phyloP scores from a whole-genome alignment of 2,797 vertebrate species.

The Natrix natrix region DNA sequence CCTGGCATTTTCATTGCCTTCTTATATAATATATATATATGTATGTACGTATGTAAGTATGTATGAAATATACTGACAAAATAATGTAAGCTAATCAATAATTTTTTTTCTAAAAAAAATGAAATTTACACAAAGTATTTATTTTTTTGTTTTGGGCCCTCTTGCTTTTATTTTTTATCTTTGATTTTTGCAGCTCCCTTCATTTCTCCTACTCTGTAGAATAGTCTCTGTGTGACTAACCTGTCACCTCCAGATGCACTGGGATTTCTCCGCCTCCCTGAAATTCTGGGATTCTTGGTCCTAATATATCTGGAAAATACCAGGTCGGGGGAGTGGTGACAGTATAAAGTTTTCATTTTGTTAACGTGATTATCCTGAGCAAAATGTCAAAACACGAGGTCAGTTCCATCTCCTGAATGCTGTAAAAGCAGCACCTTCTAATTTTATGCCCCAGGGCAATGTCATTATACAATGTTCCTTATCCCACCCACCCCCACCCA shows the following conservation, averaged over 20 bases:
- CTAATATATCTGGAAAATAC: not conserved
- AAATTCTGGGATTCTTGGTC: not conserved
- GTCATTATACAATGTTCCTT: not conserved
- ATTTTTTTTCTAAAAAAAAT: constrained; percentile 77
- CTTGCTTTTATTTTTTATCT: constrained; percentile 75
- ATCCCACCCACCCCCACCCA: not conserved
- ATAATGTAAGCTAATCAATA: constrained; percentile 85
- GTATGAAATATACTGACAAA: constrained; percentile 79
- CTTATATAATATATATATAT: constrained; percentile 65
- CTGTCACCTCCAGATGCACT: not conserved
- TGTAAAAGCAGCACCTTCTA: not conserved
- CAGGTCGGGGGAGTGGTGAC: not conserved
- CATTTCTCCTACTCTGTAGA: constrained; percentile 56
- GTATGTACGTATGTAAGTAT: constrained; percentile 51
- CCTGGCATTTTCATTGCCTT: not conserved
- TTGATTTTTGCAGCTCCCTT: constrained; percentile 67
- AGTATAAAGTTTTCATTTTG: not conserved
- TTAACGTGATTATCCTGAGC: constrained; percentile 59
- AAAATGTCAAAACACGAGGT: constrained; percentile 64
- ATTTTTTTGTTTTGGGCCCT: constrained; percentile 83
- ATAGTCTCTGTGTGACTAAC: constrained; percentile 71
- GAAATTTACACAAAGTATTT: constrained; percentile 91
- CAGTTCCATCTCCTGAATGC: not conserved
- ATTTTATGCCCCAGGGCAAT: not conserved
- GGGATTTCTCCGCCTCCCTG: not conserved